Base-by-base conservation (phyloP, 1,140 invertebrate species). In the Brachionus plicatilis region DNA sequence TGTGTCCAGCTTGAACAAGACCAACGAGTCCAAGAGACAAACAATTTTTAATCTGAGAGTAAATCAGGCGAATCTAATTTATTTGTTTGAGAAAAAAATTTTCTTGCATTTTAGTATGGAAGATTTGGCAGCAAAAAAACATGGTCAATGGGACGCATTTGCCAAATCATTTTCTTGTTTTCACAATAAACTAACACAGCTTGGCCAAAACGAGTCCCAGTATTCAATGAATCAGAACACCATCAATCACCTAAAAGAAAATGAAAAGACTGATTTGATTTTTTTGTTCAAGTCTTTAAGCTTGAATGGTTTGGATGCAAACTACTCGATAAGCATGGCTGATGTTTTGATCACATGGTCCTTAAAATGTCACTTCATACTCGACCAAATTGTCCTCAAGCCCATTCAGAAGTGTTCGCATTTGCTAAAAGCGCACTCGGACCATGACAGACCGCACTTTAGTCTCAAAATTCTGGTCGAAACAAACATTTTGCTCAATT, bases 31-130 rank as follows among this genome's bases (percentile, higher is more conserved):
- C 33, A 47, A 75, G 45, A 50, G 24, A 76, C 24, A 27, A 50
- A 27, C 24, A 27, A 37, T 50, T 76, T 27, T 76, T 50, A 76
- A 76, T 50, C 50, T 76, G 11, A 76, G 47, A 47, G 12, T 76
- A 11, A 76, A 76, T 37, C 43, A 76, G 47, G 43, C 43, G 9
- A 76, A 76, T 76, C 9, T 76, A 14, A 12, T 50, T 29, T 17
- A 50, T 37, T 47, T 76, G 27, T 76, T 50, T 50, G 72, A 76
- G 27, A 76, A 76, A 76, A 76, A 24, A 50, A 50, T 50, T 76
- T 76, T 76, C 43, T 12, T 76, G 0, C 20, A 76, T 17, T 50
- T 50, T 50, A 20, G 24, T 14, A 27, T 76, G 6, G 11, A 50
- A 12, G 27, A 50, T 14, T 50, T 76, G 50, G 47, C 0, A 8